Conservation (phyloP, 2,888 invertebrate genomes). For the Poecilobothrus nobilitatus region DNA sequence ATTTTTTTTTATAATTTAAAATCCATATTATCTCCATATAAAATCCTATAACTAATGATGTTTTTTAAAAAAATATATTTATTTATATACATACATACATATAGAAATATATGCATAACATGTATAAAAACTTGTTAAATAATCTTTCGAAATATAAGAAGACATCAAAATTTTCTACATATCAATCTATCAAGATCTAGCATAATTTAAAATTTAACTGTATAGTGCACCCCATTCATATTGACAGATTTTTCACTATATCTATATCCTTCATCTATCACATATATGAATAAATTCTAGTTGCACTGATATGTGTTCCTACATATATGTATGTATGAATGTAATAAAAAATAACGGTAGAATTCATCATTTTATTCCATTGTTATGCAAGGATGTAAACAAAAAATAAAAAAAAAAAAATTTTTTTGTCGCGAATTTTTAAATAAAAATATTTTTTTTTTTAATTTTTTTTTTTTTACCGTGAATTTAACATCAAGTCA, state of each 20-base stretch:
- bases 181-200: background rate
- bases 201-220: too few relatives aligned
- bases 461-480: background rate
- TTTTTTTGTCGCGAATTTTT: background rate
- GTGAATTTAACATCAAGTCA: conserved; percentile 18
- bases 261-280: background rate
- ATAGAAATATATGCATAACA: background rate
- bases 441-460: too few relatives aligned
- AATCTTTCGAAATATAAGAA: background rate
- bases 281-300: background rate
- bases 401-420: background rate
- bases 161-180: background rate
- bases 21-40: too few relatives aligned
- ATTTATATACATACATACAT: too few relatives aligned
- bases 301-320: background rate
- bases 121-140: background rate
- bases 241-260: background rate
- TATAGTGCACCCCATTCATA: background rate
- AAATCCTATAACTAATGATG: background rate
- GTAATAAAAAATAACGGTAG: background rate
- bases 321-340: too few relatives aligned
- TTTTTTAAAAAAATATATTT: background rate
- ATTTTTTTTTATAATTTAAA: too few relatives aligned
- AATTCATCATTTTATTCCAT: background rate
- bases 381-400: conserved; percentile 6